A percentile compares a stretch with the other conserved stretches of the same genome.
These are phyloP conservation scores for Trogon surrucura DNA, from an alignment of 2,113 vertebrate genomes.

Conservation along the genomic window DNA sequence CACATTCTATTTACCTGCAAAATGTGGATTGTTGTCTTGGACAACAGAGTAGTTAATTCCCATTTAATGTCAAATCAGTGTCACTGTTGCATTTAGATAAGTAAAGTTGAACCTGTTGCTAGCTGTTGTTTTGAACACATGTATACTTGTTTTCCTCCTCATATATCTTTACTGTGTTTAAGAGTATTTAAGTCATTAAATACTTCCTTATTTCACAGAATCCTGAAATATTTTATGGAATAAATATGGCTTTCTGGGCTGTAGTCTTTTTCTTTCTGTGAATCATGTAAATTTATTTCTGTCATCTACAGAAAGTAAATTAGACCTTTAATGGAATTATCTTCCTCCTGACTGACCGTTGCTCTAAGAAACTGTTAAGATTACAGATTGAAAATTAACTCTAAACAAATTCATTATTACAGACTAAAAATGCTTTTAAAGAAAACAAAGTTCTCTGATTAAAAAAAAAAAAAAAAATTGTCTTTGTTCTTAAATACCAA, in stretches of 20 bases:
- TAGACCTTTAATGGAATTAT: not conserved
- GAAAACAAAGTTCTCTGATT: not conserved
- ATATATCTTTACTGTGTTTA: not conserved
- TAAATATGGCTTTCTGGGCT: not conserved
- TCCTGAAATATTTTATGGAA: not conserved
- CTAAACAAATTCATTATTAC: not conserved
- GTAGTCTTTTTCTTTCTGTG: not conserved
- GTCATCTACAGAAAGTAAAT: not conserved
- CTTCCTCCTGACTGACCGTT: not conserved
- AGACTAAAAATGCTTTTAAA: not conserved
- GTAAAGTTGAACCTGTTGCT: not conserved
- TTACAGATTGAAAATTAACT: not conserved
- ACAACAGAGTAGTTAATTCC: not conserved
- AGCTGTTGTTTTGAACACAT: not conserved
- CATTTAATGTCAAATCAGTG: not conserved
- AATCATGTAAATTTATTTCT: not conserved
- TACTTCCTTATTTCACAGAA: not conserved
- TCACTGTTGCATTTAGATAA: not conserved
- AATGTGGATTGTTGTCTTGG: not conserved
- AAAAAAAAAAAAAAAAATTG: not conserved
- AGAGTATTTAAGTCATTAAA: not conserved
- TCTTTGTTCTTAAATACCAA: not conserved
- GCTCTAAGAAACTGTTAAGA: not conserved
- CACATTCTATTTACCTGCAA: not conserved
- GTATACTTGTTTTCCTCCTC: not conserved